A percentile compares a stretch with the other conserved stretches of the same genome.
phyloP scores from a whole-genome alignment of 2,888 invertebrate species.

The Geotrupes spiniger region DNA sequence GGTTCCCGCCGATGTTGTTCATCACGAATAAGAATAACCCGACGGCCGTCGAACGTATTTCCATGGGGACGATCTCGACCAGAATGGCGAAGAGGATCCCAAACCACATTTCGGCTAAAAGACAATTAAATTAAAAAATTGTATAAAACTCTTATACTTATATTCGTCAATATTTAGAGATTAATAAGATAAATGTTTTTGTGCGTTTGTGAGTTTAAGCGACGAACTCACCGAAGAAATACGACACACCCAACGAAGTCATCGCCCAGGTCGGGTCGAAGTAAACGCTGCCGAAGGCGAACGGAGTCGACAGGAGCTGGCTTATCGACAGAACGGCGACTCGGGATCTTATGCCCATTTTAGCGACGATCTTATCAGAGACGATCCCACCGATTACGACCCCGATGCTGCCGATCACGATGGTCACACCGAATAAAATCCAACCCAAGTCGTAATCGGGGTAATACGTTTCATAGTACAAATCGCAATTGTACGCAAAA shows the following conservation, averaged over 20 bases:
- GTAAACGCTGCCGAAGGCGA: conserved; percentile 82
- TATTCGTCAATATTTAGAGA: no score
- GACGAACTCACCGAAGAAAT: conserved; percentile 73
- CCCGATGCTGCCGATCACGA: conserved; percentile 78
- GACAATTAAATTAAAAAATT: no score
- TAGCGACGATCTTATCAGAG: conserved; percentile 83
- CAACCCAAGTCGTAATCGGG: conserved; percentile 87
- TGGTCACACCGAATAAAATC: conserved; percentile 87
- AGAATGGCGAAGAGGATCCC: conserved; percentile 88
- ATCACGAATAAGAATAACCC: conserved; percentile 88
- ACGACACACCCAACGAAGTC: conserved; percentile 83
- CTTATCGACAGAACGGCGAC: conserved; percentile 78
- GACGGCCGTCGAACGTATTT: conserved; percentile 79
- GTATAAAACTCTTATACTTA: no score
- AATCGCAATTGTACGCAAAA: conserved; percentile 87
- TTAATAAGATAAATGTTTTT: no score
- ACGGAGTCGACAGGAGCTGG: conserved; percentile 78
- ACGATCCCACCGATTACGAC: conserved; percentile 73
- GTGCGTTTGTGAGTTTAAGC: neutral
- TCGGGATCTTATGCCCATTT: conserved; percentile 79
- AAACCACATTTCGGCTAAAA: conserved; percentile 91
- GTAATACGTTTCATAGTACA: conserved; percentile 84
- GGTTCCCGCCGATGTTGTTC: conserved; percentile 89
- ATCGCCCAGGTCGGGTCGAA: conserved; percentile 82
- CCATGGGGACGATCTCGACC: conserved; percentile 82